Conservation (phyloP, 2,888 invertebrate genomes). For the Philereme vetulata region DNA sequence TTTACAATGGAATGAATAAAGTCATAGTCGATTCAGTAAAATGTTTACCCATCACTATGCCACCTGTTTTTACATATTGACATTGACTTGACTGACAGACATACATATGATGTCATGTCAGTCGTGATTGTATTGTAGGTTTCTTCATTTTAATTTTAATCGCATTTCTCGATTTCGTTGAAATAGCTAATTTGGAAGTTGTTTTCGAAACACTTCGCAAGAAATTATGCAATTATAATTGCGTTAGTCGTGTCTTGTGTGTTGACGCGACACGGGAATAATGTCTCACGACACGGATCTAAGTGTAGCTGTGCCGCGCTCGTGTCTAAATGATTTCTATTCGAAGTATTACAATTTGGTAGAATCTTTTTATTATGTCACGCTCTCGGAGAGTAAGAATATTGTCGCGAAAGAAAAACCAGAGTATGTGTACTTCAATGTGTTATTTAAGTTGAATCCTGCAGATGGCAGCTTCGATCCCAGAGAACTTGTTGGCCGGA, state of each 20-base stretch:
- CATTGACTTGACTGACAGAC: too few species aligned
- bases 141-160: too few species aligned
- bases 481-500: conserved; percentile 67
- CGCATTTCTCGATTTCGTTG: too few species aligned
- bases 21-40: too few species aligned
- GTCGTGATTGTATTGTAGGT: too few species aligned
- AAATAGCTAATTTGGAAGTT: conserved; percentile 28
- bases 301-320: conserved; percentile 72
- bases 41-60: too few species aligned
- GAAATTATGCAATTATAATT: conserved; percentile 69
- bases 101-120: too few species aligned
- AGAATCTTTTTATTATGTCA: conserved; percentile 81
- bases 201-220: conserved; percentile 50
- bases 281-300: conserved; percentile 76
- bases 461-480: conserved; percentile 71
- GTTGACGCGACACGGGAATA: conserved; percentile 54
- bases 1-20: too few species aligned
- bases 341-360: conserved; percentile 76
- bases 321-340: conserved; percentile 71
- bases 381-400: conserved; percentile 71
- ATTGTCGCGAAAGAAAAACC: conserved; percentile 60
- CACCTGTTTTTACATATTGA: too few species aligned
- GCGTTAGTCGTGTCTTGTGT: conserved; percentile 55
- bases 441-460: conserved; percentile 73
- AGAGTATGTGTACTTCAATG: conserved; percentile 73